phyloP scores from a whole-genome alignment of 2,797 vertebrate species.

The Acrossocheilus fasciatus region DNA sequence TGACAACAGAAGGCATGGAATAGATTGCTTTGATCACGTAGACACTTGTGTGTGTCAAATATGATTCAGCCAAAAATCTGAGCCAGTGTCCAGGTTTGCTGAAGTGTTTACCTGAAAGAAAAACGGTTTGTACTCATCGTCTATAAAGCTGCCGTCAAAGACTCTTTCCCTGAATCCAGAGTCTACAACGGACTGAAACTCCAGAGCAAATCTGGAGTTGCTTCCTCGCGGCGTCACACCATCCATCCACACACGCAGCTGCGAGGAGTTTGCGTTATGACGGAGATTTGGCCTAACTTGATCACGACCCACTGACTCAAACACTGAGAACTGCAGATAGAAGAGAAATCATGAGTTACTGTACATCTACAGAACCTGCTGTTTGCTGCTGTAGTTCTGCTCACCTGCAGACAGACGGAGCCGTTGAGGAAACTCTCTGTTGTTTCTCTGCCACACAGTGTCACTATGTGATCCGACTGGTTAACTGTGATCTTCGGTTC shows the following conservation, averaged over 20 bases:
- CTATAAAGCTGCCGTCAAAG: conserved; percentile 76
- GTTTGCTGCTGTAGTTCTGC: background rate
- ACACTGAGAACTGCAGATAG: conserved; percentile 83
- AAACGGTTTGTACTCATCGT: conserved; percentile 89
- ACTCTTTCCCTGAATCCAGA: conserved; percentile 59
- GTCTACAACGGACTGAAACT: conserved; percentile 79
- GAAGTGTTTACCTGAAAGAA: conserved; percentile 83
- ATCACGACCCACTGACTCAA: conserved; percentile 72
- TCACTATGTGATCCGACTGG: conserved; percentile 56
- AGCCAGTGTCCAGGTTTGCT: background rate
- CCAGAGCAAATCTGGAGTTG: conserved; percentile 82
- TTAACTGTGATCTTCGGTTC: conserved; percentile 73
- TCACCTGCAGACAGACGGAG: conserved; percentile 82
- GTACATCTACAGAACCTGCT: background rate
- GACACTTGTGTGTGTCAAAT: background rate
- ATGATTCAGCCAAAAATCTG: background rate
- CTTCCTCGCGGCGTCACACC: conserved; percentile 73
- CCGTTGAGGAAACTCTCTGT: conserved; percentile 69
- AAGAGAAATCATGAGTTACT: background rate
- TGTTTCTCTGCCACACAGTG: conserved; percentile 74
- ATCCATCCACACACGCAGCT: conserved; percentile 78
- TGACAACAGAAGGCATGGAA: no score
- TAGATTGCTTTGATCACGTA: background rate
- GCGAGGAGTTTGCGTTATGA: conserved; percentile 86
- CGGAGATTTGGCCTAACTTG: conserved; percentile 82